phyloP scores from a whole-genome alignment of 2,113 vertebrate genomes.

The Hippocampus mohnikei region DNA sequence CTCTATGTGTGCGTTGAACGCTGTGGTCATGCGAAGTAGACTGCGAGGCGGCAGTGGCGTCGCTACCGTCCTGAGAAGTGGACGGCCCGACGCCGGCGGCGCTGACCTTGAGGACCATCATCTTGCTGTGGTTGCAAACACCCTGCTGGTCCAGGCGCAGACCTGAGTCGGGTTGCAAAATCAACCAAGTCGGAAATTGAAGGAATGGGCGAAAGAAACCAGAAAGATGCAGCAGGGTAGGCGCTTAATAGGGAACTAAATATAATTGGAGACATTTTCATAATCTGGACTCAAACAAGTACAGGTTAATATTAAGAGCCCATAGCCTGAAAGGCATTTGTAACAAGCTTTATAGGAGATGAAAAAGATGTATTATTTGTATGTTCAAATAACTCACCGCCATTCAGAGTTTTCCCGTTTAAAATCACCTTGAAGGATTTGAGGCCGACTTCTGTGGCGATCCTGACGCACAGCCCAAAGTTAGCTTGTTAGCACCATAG shows the following conservation, averaged over 20 bases:
- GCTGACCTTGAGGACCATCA: constrained; percentile 86
- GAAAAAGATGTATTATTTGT: background rate
- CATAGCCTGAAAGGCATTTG: no score
- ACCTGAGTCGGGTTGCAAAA: constrained; percentile 55
- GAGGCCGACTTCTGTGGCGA: constrained; percentile 52
- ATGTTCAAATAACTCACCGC: constrained; percentile 56
- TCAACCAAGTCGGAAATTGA: background rate
- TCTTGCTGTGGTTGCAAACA: constrained; percentile 85
- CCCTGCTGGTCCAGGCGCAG: constrained; percentile 82
- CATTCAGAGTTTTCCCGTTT: constrained; percentile 58
- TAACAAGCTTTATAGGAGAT: background rate
- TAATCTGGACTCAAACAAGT: no score
- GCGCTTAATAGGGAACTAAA: no score
- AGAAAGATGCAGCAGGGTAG: no score
- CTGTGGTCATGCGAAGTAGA: constrained; percentile 65
- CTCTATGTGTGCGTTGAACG: constrained; percentile 83
- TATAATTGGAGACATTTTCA: no score
- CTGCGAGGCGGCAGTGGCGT: constrained; percentile 47
- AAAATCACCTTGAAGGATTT: constrained; percentile 70
- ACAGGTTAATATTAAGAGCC: no score
- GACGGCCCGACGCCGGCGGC: constrained; percentile 63
- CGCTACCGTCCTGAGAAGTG: constrained; percentile 74
- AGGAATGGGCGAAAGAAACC: background rate
- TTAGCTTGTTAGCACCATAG: no score
- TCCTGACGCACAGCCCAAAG: constrained; percentile 44